Conservation (phyloP, 2,888 invertebrate genomes). For the Eulithis testata region DNA sequence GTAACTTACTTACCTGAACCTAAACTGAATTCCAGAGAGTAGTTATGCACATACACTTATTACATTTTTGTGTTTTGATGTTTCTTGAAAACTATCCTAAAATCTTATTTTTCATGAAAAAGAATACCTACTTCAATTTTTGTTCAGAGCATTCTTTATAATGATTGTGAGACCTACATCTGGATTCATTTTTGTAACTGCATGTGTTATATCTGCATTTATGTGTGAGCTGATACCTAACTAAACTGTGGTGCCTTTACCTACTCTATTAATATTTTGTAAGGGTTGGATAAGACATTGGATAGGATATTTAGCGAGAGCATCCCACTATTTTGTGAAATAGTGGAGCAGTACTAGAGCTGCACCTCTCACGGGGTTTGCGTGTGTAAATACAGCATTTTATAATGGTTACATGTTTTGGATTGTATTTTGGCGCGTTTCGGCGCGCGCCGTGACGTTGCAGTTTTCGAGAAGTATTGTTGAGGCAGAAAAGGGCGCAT, state of each 20-base stretch:
- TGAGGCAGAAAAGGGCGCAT: slow-evolving; percentile 31
- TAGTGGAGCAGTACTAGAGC: neutral
- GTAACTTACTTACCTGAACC: too few species aligned
- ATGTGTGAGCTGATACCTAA: slow-evolving; percentile 4
- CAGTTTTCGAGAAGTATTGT: slow-evolving; percentile 25
- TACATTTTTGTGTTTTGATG: too few species aligned
- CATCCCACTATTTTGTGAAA: slow-evolving; percentile 6
- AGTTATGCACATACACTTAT: too few species aligned
- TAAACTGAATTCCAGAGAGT: too few species aligned
- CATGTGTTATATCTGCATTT: slow-evolving; percentile 12
- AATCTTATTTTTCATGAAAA: too few species aligned
- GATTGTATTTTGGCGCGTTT: slow-evolving; percentile 54
- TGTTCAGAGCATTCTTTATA: too few species aligned
- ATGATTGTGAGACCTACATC: too few species aligned
- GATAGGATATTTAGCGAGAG: neutral
- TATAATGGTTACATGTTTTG: slow-evolving; percentile 63
- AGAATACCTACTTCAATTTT: too few species aligned
- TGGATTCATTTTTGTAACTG: too few species aligned
- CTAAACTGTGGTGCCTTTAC: slow-evolving; percentile 16
- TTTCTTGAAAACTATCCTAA: too few species aligned
- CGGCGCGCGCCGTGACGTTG: slow-evolving; percentile 26
- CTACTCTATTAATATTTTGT: neutral
- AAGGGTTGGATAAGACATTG: slow-evolving; percentile 1
- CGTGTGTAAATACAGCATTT: slow-evolving; percentile 73
- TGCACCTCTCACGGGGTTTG: slow-evolving; percentile 12